These are phyloP conservation scores for Drosophila hamatofila DNA, from an alignment of 2,888 invertebrate genomes.

Conservation along the genomic window DNA sequence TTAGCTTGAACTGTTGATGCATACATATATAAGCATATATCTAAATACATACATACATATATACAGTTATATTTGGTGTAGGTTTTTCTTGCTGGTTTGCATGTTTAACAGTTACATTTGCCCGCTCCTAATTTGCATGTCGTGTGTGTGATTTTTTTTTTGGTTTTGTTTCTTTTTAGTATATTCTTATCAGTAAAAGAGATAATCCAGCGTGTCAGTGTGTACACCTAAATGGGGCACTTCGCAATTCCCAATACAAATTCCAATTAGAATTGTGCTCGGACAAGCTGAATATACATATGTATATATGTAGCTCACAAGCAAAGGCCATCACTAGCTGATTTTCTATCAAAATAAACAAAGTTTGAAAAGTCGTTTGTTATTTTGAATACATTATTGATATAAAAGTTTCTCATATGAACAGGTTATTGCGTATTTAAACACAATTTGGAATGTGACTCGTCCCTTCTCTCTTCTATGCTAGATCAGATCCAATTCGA, in stretches of 20 bases:
- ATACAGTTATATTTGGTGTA: constrained; percentile 54
- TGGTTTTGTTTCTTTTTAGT: constrained; percentile 14
- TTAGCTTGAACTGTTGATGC: constrained; percentile 24
- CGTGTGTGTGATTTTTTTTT: constrained; percentile 31
- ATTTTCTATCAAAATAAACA: not conserved
- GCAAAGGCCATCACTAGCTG: not conserved
- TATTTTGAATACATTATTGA: not conserved
- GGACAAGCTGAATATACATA: not conserved
- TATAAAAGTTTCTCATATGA: not conserved
- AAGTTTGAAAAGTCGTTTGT: not conserved
- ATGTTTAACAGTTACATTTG: constrained; percentile 60
- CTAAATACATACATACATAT: constrained; percentile 18
- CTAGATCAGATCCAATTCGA: not conserved
- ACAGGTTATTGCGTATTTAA: not conserved
- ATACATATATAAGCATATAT: constrained; percentile 16
- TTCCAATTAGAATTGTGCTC: constrained; percentile 1
- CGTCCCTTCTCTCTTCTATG: not conserved
- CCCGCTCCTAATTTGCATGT: constrained; percentile 56
- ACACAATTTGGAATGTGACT: not conserved
- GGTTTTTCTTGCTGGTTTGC: constrained; percentile 72
- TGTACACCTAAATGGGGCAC: constrained; percentile 4
- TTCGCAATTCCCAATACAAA: not conserved
- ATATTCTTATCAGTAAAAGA: constrained; percentile 49
- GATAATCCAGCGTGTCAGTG: constrained; percentile 37
- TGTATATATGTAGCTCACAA: not conserved